Evolutionary conservation across 2,888 invertebrate genomes (phyloP).

Genomic region (Temnothorax rugatulus): DNA sequence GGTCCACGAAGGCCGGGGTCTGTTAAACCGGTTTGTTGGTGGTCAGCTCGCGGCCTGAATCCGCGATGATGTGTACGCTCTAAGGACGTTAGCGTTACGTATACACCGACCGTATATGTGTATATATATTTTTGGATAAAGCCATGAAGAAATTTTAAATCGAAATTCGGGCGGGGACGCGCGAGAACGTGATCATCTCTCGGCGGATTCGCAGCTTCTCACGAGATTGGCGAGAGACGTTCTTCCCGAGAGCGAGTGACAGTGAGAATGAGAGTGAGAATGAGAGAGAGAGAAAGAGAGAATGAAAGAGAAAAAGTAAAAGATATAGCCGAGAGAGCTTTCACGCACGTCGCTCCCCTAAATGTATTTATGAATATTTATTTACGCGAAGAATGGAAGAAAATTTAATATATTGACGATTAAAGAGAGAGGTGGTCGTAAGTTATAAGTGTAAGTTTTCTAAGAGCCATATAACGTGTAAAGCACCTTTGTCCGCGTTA

Average conservation of each 20-base stretch:
- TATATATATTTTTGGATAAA: slow-evolving; percentile 84
- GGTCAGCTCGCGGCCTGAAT: slow-evolving; percentile 38
- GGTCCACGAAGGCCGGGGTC: not conserved
- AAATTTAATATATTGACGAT: slow-evolving; percentile 82
- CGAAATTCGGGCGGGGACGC: slow-evolving; percentile 74
- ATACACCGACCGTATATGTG: slow-evolving; percentile 80
- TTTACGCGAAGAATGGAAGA: slow-evolving; percentile 78
- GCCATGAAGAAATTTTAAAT: slow-evolving; percentile 73
- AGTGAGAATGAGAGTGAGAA: slow-evolving; percentile 15
- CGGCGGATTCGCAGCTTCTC: slow-evolving; percentile 59
- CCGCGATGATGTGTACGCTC: slow-evolving; percentile 62
- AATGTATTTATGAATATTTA: slow-evolving; percentile 81
- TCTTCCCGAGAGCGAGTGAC: slow-evolving; percentile 38
- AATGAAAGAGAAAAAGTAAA: slow-evolving; percentile 6
- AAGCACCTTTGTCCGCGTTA: slow-evolving; percentile 29
- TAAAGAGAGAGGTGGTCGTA: slow-evolving; percentile 77
- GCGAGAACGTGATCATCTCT: slow-evolving; percentile 63
- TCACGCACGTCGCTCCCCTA: slow-evolving; percentile 62
- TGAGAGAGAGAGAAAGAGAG: slow-evolving; percentile 1
- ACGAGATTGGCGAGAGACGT: slow-evolving; percentile 35
- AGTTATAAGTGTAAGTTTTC: slow-evolving; percentile 77
- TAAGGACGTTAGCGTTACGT: slow-evolving; percentile 76
- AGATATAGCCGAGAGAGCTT: slow-evolving; percentile 59
- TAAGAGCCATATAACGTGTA: slow-evolving; percentile 73
- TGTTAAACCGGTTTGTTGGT: not conserved